These are phyloP conservation scores for Pimpla rufipes DNA, from an alignment of 2,888 invertebrate species.

Conservation along the genomic window DNA sequence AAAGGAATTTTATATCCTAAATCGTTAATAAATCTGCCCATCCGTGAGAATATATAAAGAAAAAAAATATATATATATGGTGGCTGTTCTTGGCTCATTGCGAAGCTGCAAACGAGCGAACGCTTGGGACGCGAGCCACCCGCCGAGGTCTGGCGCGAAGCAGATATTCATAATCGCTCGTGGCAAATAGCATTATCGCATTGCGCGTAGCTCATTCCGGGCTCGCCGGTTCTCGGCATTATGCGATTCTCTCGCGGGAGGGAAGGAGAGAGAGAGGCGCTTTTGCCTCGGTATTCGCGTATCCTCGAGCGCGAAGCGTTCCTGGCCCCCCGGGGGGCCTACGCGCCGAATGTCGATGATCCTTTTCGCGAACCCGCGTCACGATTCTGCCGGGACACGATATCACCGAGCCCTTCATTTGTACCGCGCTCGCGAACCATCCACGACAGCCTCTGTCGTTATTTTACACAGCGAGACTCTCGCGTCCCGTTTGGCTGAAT, in stretches of 20 bases:
- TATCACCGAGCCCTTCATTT: constrained; percentile 65
- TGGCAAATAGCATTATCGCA: constrained; percentile 84
- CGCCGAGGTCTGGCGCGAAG: constrained; percentile 79
- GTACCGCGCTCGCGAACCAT: constrained; percentile 6
- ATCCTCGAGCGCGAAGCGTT: constrained; percentile 2
- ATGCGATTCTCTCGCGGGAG: constrained; percentile 57
- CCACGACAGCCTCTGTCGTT: neutral
- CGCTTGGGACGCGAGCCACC: constrained; percentile 74
- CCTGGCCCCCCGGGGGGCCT: neutral
- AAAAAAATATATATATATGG: neutral
- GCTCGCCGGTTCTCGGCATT: constrained; percentile 56
- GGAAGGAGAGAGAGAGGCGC: constrained; percentile 11
- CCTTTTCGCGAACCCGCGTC: constrained; percentile 73
- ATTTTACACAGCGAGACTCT: constrained; percentile 13
- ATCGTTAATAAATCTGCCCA: no score
- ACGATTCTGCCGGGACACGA: constrained; percentile 73
- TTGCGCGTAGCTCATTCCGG: constrained; percentile 77
- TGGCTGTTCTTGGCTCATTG: constrained; percentile 50
- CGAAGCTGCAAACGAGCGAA: constrained; percentile 47
- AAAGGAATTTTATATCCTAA: no score
- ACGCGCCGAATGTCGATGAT: constrained; percentile 59
- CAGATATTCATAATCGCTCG: constrained; percentile 84
- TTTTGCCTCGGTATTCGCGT: constrained; percentile 29
- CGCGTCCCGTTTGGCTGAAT: no score
- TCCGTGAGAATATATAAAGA: no score